Evolutionary conservation across 2,797 vertebrate species (phyloP), one percentile per base, ranked within the genome.

Genomic region (Hydrophis major): DNA sequence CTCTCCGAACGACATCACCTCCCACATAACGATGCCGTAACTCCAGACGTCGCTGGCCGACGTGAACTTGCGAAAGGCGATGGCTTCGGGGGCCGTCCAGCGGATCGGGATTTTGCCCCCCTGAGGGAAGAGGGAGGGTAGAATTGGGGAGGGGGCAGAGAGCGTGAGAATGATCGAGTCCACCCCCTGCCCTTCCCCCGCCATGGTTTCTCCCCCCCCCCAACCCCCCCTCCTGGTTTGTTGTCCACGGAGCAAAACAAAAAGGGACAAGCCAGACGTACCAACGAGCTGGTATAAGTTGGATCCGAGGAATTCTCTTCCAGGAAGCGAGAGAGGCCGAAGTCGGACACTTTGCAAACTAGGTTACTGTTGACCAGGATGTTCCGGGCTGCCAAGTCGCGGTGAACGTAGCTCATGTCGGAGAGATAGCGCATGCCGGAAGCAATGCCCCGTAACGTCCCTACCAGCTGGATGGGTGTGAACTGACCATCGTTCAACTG

Each of bases 21-120:
- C 92, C 92, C 92, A 93, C 92, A 93, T 93, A 10, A 93, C 92
- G 11, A 93, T 93, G 90, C 92, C 99, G 3, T 98, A 99, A 95
- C 99, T 99, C 99, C 99, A 99, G 69, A 98, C 98, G 56, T 99
- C 99, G 25, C 99, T 99, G 94, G 99, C 98, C 0, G 98, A 99
- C 1, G 98, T 99, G 95, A 99, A 99, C 94, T 99, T 99, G 61
- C 99, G 98, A 97, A 98, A 99, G 59, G 99, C 98, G 56, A 99
- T 99, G 27, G 99, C 99, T 95, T 99, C 99, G 0, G 99, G 99
- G 4, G 99, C 99, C 0, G 99, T 99, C 99, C 99, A 99, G 88
- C 99, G 98, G 92, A 99, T 99, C 0, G 99, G 99, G 92, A 99
- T 99, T 97, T 99, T 99, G 18, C 99, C 99, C 42, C 99, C 99